These are phyloP conservation scores for Lepidothrix coronata DNA, from an alignment of 2,113 vertebrate genomes.

Conservation along the genomic window DNA sequence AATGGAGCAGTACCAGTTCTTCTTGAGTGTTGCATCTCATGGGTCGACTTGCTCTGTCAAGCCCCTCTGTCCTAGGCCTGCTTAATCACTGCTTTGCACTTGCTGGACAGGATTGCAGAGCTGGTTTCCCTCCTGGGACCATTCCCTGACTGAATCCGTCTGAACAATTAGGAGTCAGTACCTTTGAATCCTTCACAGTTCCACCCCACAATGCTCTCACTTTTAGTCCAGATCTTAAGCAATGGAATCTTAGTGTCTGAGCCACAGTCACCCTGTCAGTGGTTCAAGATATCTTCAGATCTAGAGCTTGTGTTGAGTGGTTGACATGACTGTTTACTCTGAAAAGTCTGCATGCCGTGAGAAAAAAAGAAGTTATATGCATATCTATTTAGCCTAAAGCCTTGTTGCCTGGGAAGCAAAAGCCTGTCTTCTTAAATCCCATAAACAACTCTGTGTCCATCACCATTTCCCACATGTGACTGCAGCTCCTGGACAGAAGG, in stretches of 20 bases:
- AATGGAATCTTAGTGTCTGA: neutral
- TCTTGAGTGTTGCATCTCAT: neutral
- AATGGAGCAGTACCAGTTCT: slow-evolving; percentile 37
- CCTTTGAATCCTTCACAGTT: neutral
- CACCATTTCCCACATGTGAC: neutral
- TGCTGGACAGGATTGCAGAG: neutral
- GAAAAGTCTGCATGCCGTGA: neutral
- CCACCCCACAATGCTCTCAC: neutral
- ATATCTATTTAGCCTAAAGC: neutral
- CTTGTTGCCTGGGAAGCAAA: neutral
- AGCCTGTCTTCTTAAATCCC: neutral
- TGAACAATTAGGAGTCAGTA: neutral
- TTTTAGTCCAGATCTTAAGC: neutral
- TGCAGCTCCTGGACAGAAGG: neutral
- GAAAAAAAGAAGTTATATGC: neutral
- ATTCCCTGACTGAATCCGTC: neutral
- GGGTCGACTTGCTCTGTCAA: neutral
- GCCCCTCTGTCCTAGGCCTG: neutral
- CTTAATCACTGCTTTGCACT: neutral
- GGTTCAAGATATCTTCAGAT: neutral
- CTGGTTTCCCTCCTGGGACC: neutral
- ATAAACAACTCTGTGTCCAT: neutral
- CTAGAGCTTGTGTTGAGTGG: neutral
- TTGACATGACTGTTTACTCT: neutral
- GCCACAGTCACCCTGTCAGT: neutral